Conservation (phyloP, 2,888 invertebrate genomes). For the Flexamia atlantica region DNA sequence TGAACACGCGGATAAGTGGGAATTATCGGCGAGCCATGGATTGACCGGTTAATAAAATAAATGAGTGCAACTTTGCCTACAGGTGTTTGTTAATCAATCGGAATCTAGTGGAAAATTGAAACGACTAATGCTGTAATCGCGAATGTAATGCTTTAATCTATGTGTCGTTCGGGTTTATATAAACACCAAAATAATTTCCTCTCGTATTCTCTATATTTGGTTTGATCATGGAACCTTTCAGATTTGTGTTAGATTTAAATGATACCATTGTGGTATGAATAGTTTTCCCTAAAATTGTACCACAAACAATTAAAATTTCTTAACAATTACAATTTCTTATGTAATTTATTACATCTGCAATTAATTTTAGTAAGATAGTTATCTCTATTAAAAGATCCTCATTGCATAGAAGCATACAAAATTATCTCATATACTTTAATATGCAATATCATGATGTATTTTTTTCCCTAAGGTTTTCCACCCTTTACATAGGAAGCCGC, state of each 20-base stretch:
- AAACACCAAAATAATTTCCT: not conserved
- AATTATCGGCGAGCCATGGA: constrained; percentile 41
- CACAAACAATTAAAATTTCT: too few species aligned
- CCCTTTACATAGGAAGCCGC: too few species aligned
- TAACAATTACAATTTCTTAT: too few species aligned
- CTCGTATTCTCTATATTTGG: not conserved
- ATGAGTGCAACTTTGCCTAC: constrained; percentile 55
- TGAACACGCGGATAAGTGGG: constrained; percentile 54
- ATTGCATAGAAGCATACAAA: too few species aligned
- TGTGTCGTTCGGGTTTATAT: constrained; percentile 34
- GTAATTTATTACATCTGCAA: too few species aligned
- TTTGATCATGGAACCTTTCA: not conserved
- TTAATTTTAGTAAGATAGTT: too few species aligned
- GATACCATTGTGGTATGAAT: too few species aligned
- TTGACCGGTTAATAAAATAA: constrained; percentile 60
- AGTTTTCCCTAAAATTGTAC: too few species aligned
- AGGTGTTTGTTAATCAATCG: constrained; percentile 51
- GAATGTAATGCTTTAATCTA: constrained; percentile 37
- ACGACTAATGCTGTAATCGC: constrained; percentile 38
- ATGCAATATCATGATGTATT: too few species aligned
- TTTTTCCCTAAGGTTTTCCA: too few species aligned
- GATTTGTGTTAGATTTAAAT: not conserved
- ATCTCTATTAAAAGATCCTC: too few species aligned
- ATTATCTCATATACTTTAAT: too few species aligned
- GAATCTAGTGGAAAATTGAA: constrained; percentile 53